Evolutionary conservation across 2,888 invertebrate species (phyloP).

Genomic region (Platycnemis pennipes): DNA sequence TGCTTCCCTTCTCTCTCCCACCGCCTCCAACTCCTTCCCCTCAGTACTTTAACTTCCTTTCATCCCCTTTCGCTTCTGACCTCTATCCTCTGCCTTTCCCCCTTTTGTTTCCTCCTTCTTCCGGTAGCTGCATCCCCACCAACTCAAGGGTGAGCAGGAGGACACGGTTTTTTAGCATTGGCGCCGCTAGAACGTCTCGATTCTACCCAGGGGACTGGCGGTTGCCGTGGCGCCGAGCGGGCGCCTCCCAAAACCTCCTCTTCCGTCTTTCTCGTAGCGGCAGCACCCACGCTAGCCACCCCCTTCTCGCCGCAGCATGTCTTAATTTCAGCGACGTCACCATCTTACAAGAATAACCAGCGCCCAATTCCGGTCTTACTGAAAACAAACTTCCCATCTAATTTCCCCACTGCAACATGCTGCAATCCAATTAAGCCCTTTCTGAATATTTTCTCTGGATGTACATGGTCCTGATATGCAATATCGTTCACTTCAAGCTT

Average conservation of each 20-base stretch:
- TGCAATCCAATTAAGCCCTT: too few relatives aligned
- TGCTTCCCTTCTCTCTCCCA: neutral
- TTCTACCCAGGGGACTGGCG: slow-evolving; percentile 15
- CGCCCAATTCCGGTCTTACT: neutral
- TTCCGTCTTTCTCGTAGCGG: neutral
- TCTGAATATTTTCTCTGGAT: too few relatives aligned
- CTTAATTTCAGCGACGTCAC: neutral
- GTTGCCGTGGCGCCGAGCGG: slow-evolving; percentile 48
- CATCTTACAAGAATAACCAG: neutral
- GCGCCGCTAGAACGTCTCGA: slow-evolving; percentile 45
- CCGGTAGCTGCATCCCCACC: slow-evolving; percentile 16
- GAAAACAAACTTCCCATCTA: too few relatives aligned
- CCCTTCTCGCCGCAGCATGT: neutral
- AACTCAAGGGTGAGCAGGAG: neutral
- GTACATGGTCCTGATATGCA: too few relatives aligned
- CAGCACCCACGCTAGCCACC: slow-evolving; percentile 1
- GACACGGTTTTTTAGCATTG: slow-evolving; percentile 52
- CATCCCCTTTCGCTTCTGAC: neutral
- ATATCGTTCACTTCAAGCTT: too few relatives aligned
- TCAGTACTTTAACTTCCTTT: neutral
- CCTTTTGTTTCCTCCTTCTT: neutral
- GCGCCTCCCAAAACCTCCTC: slow-evolving; percentile 43
- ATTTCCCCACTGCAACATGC: too few relatives aligned
- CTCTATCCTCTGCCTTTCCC: neutral
- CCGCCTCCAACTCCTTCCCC: neutral